Conservation (phyloP, 2,797 vertebrate genomes). For the Gallinago stenura region DNA sequence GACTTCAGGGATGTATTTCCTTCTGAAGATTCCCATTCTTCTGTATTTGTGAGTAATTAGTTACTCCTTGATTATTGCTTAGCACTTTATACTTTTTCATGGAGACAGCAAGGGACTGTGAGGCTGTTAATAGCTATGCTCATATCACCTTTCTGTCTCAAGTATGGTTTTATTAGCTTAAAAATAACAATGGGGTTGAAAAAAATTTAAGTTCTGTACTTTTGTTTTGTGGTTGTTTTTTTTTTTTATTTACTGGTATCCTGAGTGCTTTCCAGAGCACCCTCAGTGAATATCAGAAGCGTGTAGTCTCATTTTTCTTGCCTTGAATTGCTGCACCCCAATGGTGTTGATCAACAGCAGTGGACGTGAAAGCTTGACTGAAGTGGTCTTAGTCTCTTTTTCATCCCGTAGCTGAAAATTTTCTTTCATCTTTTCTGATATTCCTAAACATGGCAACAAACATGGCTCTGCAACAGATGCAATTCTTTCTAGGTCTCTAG, state of each 20-base stretch:
- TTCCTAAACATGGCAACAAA: conserved; percentile 69
- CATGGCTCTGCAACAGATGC: conserved; percentile 72
- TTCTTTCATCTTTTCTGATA: conserved; percentile 72
- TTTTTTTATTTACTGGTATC: not conserved
- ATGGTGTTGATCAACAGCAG: conserved; percentile 23
- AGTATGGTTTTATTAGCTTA: not conserved
- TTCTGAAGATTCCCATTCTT: conserved; percentile 18
- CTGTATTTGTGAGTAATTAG: conserved; percentile 1
- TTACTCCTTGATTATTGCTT: conserved; percentile 32
- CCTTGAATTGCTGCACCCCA: conserved; percentile 10
- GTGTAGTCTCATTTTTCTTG: not conserved
- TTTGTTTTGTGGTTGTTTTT: not conserved
- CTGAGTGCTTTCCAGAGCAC: not conserved
- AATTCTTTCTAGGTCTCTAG: conserved; percentile 79
- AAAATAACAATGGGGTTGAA: not conserved
- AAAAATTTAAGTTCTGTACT: not conserved
- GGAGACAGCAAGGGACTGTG: conserved; percentile 9
- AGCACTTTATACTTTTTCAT: conserved; percentile 23
- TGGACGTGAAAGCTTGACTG: conserved; percentile 42
- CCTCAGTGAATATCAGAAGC: not conserved
- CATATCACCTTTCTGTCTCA: conserved; percentile 6
- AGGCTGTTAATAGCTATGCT: not conserved
- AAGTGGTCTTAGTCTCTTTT: conserved; percentile 59
- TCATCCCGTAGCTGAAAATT: conserved; percentile 45
- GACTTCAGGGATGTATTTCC: not conserved